A percentile compares a stretch with the other conserved stretches of the same genome.
Evolutionary conservation across 2,888 invertebrate species (phyloP).

Genomic region (Drosophila suboccidentalis): DNA sequence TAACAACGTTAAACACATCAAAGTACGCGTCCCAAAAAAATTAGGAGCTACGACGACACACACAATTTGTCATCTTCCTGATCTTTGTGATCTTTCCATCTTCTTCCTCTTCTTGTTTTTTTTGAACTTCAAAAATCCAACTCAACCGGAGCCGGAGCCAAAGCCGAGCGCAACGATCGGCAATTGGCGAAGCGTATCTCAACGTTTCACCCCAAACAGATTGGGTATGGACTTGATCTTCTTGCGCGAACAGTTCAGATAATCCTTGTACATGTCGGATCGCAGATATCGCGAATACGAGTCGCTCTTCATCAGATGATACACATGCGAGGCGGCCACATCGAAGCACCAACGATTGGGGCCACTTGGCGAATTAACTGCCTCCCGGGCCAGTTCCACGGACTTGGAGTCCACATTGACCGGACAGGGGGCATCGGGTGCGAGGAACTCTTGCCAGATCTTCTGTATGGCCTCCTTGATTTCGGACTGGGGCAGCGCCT

Average conservation of each 20-base stretch:
- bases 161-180: constrained; percentile 50
- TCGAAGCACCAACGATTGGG: constrained; percentile 98
- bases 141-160: constrained; percentile 36
- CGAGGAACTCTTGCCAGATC: constrained; percentile 97
- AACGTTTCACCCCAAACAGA: constrained; percentile 86
- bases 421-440: constrained; percentile 97
- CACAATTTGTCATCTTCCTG: constrained; percentile 11
- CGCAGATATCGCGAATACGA: constrained; percentile 98
- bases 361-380: constrained; percentile 88
- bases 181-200: constrained; percentile 67
- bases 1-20: constrained; percentile 48
- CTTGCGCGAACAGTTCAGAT: constrained; percentile 97
- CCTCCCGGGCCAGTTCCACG: constrained; percentile 93
- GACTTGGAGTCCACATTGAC: constrained; percentile 98
- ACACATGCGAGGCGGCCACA: constrained; percentile 99
- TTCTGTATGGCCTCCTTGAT: constrained; percentile 93
- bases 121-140: not conserved
- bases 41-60: constrained; percentile 27
- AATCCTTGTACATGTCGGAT: constrained; percentile 99
- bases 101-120: not conserved
- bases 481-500: constrained; percentile 94
- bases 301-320: constrained; percentile 99
- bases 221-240: constrained; percentile 90
- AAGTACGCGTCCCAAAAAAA: constrained; percentile 17
- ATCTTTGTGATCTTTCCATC: not conserved